Base-by-base conservation (phyloP, 1,140 invertebrate genomes). In the Bradysia coprophila region DNA sequence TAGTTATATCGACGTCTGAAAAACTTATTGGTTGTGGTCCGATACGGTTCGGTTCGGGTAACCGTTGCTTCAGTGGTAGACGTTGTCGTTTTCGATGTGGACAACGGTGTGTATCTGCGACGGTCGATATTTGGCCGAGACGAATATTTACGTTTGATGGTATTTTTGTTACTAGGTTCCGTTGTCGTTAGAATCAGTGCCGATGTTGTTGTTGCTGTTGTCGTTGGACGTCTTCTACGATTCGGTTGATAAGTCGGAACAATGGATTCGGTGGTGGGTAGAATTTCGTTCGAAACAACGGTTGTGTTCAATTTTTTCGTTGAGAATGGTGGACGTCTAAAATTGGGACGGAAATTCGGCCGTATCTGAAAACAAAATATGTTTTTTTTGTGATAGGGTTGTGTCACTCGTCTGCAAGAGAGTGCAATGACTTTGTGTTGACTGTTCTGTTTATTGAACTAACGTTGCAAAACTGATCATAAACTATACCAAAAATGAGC, bases 241-340 rank as follows among this genome's bases (percentile, higher is more conserved):
- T 42, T 28, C 49, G 46, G 20, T 50, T 50, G 20, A 19, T 13
- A 23, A 34, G 34, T 47, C 38, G 45, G 41, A 9, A 51, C 43
- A 49, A 52, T 50, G 40, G 47, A 46, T 8, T 59, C 54, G 39
- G 48, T 43, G 38, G 59, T 61, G 13, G 56, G 56, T 15, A 49
- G 53, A 31, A 61, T 60, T 49, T 50, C 55, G 20, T 22, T 39
- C 16, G 21, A 22, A n/a, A 39, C 20, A 22, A 39, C 20, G 24
- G 24, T 13, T 28, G 24, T 28, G 6, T 6, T 28, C 6, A 13
- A 6, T 28, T 28, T 28, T 28, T 6, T 28, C 13, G 24, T 28
- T 28, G 6, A 8, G 24, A 8, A 28, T 8, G 13, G 24, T 8
- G 24, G 24, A 8, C 6, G 6, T 28, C 24, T 6, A 28, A 28